A percentile compares a stretch with the other conserved stretches of the same genome.
Evolutionary conservation across 1,140 invertebrate genomes (phyloP).

Genomic region (Zaprionus gabonicus): DNA sequence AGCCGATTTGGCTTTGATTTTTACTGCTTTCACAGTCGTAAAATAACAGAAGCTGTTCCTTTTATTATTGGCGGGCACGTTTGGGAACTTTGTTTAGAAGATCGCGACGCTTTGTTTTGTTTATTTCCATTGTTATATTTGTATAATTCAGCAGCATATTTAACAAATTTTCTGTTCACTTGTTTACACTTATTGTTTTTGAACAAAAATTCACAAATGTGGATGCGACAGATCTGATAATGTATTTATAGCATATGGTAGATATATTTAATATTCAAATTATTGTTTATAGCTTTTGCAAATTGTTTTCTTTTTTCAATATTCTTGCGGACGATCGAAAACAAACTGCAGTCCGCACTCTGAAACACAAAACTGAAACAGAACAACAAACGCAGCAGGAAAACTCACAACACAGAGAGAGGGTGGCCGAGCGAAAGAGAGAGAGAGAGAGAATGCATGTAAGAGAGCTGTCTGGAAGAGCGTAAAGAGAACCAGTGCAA

Average conservation of each 20-base stretch:
- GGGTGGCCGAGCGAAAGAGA: slow-evolving; percentile 3
- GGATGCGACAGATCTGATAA: background rate
- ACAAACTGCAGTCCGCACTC: slow-evolving; percentile 53
- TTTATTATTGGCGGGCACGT: background rate
- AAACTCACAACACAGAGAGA: slow-evolving; percentile 51
- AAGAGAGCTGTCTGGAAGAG: background rate
- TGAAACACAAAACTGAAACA: slow-evolving; percentile 53
- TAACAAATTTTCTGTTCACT: background rate
- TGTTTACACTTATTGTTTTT: background rate
- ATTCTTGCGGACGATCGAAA: slow-evolving; percentile 29
- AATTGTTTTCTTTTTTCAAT: slow-evolving; percentile 5
- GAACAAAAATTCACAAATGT: background rate
- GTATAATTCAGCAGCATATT: background rate
- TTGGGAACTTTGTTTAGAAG: slow-evolving; percentile 16
- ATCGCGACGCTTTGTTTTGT: background rate
- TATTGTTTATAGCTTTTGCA: slow-evolving; percentile 15
- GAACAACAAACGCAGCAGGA: slow-evolving; percentile 43
- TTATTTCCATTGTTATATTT: background rate
- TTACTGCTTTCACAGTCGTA: slow-evolving; percentile 26
- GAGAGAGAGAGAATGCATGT: background rate
- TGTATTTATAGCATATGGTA: background rate
- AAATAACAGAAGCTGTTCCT: background rate
- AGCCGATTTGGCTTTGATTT: slow-evolving; percentile 8
- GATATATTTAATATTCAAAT: background rate
- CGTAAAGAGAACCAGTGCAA: slow-evolving; percentile 1